A percentile compares a stretch with the other conserved stretches of the same genome.
Evolutionary conservation across 2,113 vertebrate genomes (phyloP).

Genomic region (Arothron firmamentum): DNA sequence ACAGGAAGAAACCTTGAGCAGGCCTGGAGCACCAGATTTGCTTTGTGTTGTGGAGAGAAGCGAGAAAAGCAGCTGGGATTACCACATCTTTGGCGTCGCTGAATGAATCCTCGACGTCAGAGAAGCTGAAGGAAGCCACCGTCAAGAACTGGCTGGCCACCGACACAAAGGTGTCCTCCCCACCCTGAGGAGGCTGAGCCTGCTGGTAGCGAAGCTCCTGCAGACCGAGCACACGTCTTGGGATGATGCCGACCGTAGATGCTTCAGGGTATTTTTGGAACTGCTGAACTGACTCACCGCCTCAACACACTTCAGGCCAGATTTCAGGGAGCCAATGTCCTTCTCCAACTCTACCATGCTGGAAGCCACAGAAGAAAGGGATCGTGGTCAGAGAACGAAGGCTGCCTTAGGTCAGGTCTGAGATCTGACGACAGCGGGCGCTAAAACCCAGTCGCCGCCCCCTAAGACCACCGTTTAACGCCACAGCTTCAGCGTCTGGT

Average conservation of each 20-base stretch:
- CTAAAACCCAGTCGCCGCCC: too few species aligned
- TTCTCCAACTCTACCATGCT: constrained; percentile 62
- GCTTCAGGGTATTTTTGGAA: constrained; percentile 25
- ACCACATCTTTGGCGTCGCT: constrained; percentile 91
- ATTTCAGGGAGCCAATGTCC: constrained; percentile 47
- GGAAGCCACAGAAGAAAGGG: constrained; percentile 7
- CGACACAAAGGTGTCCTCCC: constrained; percentile 88
- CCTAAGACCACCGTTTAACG: too few species aligned
- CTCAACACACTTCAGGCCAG: constrained; percentile 48
- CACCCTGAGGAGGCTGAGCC: constrained; percentile 51
- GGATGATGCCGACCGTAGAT: neutral
- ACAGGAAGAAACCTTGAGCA: too few species aligned
- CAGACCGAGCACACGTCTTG: constrained; percentile 25
- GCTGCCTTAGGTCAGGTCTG: too few species aligned
- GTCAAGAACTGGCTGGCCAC: constrained; percentile 98
- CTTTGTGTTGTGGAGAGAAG: too few species aligned
- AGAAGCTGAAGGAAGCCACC: constrained; percentile 96
- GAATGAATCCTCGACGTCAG: constrained; percentile 92
- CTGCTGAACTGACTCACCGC: constrained; percentile 24
- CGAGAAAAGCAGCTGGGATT: neutral
- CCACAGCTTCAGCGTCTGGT: neutral
- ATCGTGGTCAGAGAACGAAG: neutral
- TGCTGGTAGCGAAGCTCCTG: constrained; percentile 96
- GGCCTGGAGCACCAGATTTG: too few species aligned
- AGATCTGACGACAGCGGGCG: too few species aligned